phyloP scores from a whole-genome alignment of 2,113 vertebrate species.

The Amphiprion percula region DNA sequence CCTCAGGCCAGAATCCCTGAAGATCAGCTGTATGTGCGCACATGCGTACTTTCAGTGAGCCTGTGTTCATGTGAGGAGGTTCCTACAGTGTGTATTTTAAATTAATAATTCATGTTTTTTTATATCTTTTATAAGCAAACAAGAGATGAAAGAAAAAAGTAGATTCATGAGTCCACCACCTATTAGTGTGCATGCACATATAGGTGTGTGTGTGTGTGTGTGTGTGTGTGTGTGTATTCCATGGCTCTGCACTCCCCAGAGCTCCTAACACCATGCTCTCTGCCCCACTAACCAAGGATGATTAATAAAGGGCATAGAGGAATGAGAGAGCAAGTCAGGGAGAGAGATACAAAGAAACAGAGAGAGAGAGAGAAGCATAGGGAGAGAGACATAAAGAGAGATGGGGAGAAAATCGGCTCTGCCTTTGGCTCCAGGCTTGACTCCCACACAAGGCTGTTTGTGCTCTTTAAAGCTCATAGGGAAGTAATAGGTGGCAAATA shows the following conservation, averaged over 20 bases:
- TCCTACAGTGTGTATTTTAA: constrained; percentile 1
- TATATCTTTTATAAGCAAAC: constrained; percentile 30
- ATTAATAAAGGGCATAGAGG: constrained; percentile 77
- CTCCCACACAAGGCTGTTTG: constrained; percentile 59
- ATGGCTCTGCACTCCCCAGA: constrained; percentile 54
- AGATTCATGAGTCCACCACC: constrained; percentile 27
- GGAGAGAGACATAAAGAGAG: constrained; percentile 22
- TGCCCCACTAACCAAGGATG: constrained; percentile 81
- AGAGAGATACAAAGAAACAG: constrained; percentile 27
- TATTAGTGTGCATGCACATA: constrained; percentile 22
- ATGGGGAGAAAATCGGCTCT: constrained; percentile 43
- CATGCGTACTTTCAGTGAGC: constrained; percentile 10
- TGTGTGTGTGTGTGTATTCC: constrained; percentile 31
- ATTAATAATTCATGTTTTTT: constrained; percentile 21
- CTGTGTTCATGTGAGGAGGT: not conserved
- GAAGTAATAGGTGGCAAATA: constrained; percentile 55
- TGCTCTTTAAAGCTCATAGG: constrained; percentile 64
- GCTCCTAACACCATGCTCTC: constrained; percentile 72
- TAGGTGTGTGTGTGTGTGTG: constrained; percentile 25
- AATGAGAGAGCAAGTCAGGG: constrained; percentile 37
- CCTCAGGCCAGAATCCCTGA: constrained; percentile 52
- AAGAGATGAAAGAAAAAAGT: constrained; percentile 7
- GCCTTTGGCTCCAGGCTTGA: constrained; percentile 66
- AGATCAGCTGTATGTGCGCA: constrained; percentile 44
- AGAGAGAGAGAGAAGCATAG: constrained; percentile 4